phyloP scores from a whole-genome alignment of 2,888 invertebrate species.

The Thysanoteuthis rhombus region DNA sequence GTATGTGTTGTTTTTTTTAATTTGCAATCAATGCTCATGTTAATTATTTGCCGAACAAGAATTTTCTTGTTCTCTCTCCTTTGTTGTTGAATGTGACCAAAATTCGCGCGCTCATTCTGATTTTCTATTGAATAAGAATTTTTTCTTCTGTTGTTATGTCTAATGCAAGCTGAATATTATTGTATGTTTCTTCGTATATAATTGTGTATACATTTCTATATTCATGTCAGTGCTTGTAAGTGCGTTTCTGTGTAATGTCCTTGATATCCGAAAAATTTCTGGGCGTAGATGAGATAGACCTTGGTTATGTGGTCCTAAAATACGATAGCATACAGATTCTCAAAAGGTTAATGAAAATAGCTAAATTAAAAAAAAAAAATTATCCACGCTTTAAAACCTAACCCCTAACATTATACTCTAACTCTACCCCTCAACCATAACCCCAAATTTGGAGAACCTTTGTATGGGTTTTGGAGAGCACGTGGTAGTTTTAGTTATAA shows the following conservation, averaged over 20 bases:
- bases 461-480: too few species aligned
- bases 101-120: not conserved
- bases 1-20: not conserved
- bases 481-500: too few species aligned
- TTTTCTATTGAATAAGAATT: not conserved
- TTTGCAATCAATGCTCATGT: not conserved
- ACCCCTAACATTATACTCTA: too few species aligned
- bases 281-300: too few species aligned
- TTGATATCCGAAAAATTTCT: too few species aligned
- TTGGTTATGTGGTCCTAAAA: too few species aligned
- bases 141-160: not conserved
- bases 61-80: not conserved
- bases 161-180: not conserved
- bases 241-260: not conserved
- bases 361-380: too few species aligned
- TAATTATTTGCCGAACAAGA: not conserved
- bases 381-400: too few species aligned
- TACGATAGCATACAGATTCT: too few species aligned
- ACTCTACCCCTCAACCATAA: too few species aligned
- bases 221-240: not conserved
- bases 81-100: not conserved
- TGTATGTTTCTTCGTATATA: not conserved
- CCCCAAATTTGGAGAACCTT: too few species aligned
- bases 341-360: too few species aligned
- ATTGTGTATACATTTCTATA: not conserved